Base-by-base conservation (phyloP, 1,140 invertebrate species). In the Heliconius melpomene region DNA sequence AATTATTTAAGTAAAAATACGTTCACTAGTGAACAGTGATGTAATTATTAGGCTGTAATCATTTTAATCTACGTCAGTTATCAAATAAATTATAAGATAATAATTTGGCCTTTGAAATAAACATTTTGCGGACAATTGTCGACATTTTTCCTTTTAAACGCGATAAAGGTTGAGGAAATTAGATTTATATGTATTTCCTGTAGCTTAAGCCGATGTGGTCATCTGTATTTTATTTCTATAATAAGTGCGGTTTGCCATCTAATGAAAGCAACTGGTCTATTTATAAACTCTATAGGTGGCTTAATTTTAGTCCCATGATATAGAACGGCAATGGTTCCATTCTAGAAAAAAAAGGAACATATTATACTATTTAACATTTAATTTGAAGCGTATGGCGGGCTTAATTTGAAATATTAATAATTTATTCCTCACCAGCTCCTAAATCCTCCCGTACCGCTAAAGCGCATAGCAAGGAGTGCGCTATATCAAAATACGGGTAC, bases 401-500 rank as follows among this genome's bases (percentile, higher is more conserved):
- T 80, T 78, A 36, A 85, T 90, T 88, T 85, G 83, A 88, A 89
- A 85, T 71, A 20, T 7, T 79, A 80, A 81, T 74, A 73, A 83
- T 83, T 87, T 79, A 81, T 78, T 79, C 92, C 96, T 96, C 96
- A 98, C 98, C 98, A 90, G 96, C 95, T 89, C 98, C 98, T 87
- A 99, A 96, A 96, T 99, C 99, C 94, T 99, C 99, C 89, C 98
- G 96, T 74, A 99, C 98, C 89, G 98, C 97, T 82, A 99, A 95
- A 89, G 98, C 98, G 94, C 97, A 98, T 60, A 99, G 95, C 85
- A 98, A 96, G 94, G 97, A 97, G 95, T 99, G 98, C 81, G 99
- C 99, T 88, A 99, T 97, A 93, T 99, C 99, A 95, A 99, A 99
- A 95, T 99, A 99, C 54, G 99, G 99, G 94, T 98, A 99, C 99